Evolutionary conservation across 2,797 vertebrate species (phyloP), one percentile per base, ranked within the genome.

Genomic region (Acipenser ruthenus): DNA sequence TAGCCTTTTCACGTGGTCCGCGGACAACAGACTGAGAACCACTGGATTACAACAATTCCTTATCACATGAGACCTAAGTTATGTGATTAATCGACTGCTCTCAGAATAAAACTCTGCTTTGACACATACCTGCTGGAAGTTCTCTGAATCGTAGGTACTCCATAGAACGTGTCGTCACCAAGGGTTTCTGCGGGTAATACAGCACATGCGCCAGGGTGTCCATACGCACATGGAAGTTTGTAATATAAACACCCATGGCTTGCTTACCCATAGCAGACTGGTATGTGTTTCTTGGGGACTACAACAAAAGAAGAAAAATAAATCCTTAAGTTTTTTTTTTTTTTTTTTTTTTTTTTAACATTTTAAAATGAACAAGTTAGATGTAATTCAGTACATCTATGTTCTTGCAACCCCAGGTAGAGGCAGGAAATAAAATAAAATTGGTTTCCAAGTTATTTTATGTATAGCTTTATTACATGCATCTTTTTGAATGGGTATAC

Each of bases 261-360:
- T 99, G 97, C 71, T 99, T 99, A 9, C 97, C 97, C 97, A 99
- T 99, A 78, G 97, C 97, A 68, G 97, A 99, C 84, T 99, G 97
- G 77, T 99, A 99, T 0, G 96, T 99, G 84, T 99, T 99, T 85
- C 96, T 97, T 84, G 96, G 96, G 78, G 96, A 98, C 96, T 98
- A 71, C 5, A 66, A 1, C 61, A 55, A 60, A 8, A 78, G 47
- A 71, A 62, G 68, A 58, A 65, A 66, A 9, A 10, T 8, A 58
- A 58, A n/a, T 11, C 12, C 6, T 8, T 58, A 58, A n/a, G 51
- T 9, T 53, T 53, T 9, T 53, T 7, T 9, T 53, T 53, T 53
- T 1, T 52, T 52, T 11, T 3, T 2, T 52, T 1, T 52, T 52
- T 11, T 3, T 2, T 52, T 18, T 18, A 18, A 18, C 15, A 18